These are phyloP conservation scores for Drosophila limbata DNA, from an alignment of 2,888 invertebrate genomes.

Conservation along the genomic window DNA sequence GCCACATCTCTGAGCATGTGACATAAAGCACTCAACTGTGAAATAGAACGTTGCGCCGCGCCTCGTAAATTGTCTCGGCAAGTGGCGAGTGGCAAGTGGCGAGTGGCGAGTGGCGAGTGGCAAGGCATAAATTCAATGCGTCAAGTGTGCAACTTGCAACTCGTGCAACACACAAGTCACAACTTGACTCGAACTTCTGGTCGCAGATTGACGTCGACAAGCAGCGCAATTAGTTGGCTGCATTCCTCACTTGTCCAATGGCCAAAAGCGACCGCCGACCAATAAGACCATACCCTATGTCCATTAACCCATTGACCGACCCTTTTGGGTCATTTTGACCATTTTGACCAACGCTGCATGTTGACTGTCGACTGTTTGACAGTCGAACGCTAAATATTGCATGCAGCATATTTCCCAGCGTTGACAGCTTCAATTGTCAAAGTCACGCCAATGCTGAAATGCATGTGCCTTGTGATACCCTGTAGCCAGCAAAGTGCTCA, in stretches of 20 bases:
- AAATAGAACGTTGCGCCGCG: slow-evolving; percentile 37
- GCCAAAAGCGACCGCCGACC: slow-evolving; percentile 9
- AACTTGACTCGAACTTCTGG: slow-evolving; percentile 20
- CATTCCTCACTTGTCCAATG: slow-evolving; percentile 21
- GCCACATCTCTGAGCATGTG: slow-evolving; percentile 28
- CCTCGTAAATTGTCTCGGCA: slow-evolving; percentile 53
- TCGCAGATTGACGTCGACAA: slow-evolving; percentile 57
- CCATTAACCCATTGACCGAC: slow-evolving; percentile 5
- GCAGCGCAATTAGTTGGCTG: slow-evolving; percentile 51
- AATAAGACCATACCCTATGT: too few species aligned
- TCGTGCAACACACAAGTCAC: slow-evolving; percentile 20
- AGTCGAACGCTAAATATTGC: neutral
- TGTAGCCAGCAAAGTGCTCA: neutral
- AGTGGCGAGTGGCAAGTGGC: slow-evolving; percentile 41
- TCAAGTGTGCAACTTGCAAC: slow-evolving; percentile 46
- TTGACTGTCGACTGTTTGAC: slow-evolving; percentile 1
- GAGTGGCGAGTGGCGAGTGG: slow-evolving; percentile 26
- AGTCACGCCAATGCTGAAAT: neutral
- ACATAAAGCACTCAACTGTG: slow-evolving; percentile 47
- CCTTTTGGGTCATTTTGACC: slow-evolving; percentile 4
- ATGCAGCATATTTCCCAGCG: slow-evolving; percentile 3
- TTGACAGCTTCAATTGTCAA: slow-evolving; percentile 48
- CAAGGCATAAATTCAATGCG: slow-evolving; percentile 59
- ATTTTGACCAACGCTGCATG: slow-evolving; percentile 13
- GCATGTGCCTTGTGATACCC: neutral